Evolutionary conservation across 2,113 vertebrate species (phyloP), one percentile per base, ranked within the genome.

Genomic region (Hassar affinis): DNA sequence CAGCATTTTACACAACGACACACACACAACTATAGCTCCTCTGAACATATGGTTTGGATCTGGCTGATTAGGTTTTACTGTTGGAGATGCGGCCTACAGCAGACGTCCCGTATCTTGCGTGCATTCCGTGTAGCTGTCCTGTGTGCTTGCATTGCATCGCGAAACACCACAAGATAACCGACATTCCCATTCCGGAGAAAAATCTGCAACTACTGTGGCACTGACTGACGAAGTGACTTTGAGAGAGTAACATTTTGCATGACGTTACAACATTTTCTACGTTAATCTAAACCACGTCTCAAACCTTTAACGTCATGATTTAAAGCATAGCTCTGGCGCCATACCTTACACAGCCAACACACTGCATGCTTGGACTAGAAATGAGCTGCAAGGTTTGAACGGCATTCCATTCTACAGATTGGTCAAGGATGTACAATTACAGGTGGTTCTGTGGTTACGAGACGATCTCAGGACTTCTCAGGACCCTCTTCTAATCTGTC

Each of bases 1-100:
- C 84, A 87, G 77, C 84, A 72, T 78, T 87, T 78, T 87, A 87
- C 86, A 87, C 75, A 35, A 83, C n/a, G n/a, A n/a, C n/a, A 59
- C 77, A 81, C 79, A 68, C 49, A 35, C 51, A 47, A 72, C 14
- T 79, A 79, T 4, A 79, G 57, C 77, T 83, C 77, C 61, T 83
- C 59, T 57, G 71, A 82, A 62, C 76, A 20, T 72, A 69, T 0
- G 78, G 72, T 80, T 76, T 76, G 42, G 69, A 66, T 87, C 66
- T 57, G 72, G 62, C 52, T 27, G 80, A 69, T 72, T 51, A 25
- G 69, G 17, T 33, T 75, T 69, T 35, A n/a, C 66, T 72, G 52
- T 42, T 47, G 22, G 30, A 77, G 57, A 83, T 83, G 69, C 52
- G 45, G 80, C 77, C 33, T 83, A 51, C 68, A 52, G 79, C 56